Conservation (phyloP, 2,888 invertebrate species). For the Bembecia ichneumoniformis region DNA sequence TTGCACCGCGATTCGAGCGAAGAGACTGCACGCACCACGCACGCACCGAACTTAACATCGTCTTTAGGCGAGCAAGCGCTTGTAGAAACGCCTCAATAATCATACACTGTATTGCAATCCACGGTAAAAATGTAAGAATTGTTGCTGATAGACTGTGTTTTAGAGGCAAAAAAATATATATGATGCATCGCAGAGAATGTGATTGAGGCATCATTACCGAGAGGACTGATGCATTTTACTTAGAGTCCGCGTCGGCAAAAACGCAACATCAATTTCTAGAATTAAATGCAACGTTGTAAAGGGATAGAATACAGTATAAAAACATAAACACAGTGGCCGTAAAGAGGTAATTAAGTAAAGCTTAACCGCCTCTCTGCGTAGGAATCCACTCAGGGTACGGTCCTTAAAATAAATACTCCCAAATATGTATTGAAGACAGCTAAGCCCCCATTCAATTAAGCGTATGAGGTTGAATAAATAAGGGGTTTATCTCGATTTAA, state of each 20-base stretch:
- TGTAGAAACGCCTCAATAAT: not conserved
- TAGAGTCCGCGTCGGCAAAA: conserved; percentile 13
- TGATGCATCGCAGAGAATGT: not conserved
- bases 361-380: conserved; percentile 26
- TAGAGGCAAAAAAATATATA: not conserved
- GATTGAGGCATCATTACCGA: conserved; percentile 7
- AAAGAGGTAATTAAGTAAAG: conserved; percentile 36
- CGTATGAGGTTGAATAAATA: conserved; percentile 50
- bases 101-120: not conserved
- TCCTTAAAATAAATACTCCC: conserved; percentile 42
- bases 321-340: conserved; percentile 10
- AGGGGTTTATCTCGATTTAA: conserved; percentile 57
- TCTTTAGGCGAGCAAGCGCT: not conserved
- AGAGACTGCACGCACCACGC: conserved; percentile 12
- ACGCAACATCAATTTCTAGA: conserved; percentile 10
- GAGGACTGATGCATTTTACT: conserved; percentile 8
- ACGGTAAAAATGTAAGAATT: not conserved
- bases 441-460: conserved; percentile 48
- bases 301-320: not conserved
- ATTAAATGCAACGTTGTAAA: conserved; percentile 8
- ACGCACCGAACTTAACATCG: not conserved
- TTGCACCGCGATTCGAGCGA: conserved; percentile 19
- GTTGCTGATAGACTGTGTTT: not conserved
- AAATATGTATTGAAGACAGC: conserved; percentile 25
- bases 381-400: conserved; percentile 25